Conservation (phyloP, 2,888 invertebrate genomes). For the Cerceris rybyensis region DNA sequence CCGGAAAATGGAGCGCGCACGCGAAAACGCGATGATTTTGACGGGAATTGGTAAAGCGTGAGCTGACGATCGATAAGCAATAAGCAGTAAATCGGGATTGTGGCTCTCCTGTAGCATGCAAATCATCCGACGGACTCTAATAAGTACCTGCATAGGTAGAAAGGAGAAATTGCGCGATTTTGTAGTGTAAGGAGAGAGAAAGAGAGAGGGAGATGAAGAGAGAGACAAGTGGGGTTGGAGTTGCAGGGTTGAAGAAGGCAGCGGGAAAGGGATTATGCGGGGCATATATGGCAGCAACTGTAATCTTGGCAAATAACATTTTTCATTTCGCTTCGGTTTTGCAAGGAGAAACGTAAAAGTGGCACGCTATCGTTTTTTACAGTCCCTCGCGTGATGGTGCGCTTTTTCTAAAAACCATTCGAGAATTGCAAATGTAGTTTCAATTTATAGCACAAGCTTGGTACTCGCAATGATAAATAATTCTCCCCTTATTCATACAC, state of each 20-base stretch:
- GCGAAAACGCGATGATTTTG: constrained; percentile 64
- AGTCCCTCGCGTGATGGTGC: too few species aligned
- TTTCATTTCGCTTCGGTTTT: constrained; percentile 46
- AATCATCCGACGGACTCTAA: constrained; percentile 57
- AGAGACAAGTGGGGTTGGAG: too few species aligned
- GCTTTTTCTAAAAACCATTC: too few species aligned
- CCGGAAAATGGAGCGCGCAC: constrained; percentile 56
- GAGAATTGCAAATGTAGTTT: too few species aligned
- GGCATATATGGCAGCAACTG: constrained; percentile 5
- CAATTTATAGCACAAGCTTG: too few species aligned
- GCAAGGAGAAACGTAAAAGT: constrained; percentile 16
- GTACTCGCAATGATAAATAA: too few species aligned
- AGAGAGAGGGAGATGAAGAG: too few species aligned
- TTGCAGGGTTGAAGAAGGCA: too few species aligned
- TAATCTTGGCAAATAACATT: constrained; percentile 54
- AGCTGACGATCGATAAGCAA: constrained; percentile 68
- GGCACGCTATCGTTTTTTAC: constrained; percentile 27
- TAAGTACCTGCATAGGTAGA: constrained; percentile 46
- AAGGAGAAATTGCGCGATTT: constrained; percentile 47
- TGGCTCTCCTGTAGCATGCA: constrained; percentile 67
- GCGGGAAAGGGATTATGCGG: constrained; percentile 22
- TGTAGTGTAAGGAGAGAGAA: not conserved
- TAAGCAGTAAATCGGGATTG: constrained; percentile 77
- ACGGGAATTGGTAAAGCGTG: constrained; percentile 62
- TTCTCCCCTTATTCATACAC: too few species aligned